Conservation (phyloP, 2,888 invertebrate genomes). For the Heliothis peltigera region DNA sequence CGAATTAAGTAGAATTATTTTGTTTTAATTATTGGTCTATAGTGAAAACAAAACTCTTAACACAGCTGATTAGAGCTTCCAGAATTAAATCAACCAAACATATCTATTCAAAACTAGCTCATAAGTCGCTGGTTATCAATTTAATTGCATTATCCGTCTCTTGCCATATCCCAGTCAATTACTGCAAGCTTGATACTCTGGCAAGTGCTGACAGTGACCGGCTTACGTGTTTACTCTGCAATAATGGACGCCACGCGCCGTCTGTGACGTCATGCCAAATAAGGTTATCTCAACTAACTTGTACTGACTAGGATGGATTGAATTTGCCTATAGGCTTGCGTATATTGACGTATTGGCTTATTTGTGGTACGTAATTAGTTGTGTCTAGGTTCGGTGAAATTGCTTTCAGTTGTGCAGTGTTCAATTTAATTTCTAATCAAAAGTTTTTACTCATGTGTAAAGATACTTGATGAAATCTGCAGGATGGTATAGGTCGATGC, state of each 20-base stretch:
- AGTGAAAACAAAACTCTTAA: neutral
- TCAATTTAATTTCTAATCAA: neutral
- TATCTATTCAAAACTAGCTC: neutral
- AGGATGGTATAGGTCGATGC: no score
- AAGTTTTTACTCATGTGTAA: no score
- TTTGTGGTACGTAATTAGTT: neutral
- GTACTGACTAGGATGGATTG: conserved; percentile 26
- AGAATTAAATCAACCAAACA: neutral
- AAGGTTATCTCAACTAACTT: conserved; percentile 44
- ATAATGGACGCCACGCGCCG: conserved; percentile 41
- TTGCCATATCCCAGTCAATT: conserved; percentile 44
- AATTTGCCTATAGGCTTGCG: conserved; percentile 15
- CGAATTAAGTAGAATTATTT: neutral
- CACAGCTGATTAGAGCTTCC: neutral
- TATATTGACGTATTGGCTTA: conserved; percentile 22
- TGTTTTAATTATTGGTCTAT: neutral
- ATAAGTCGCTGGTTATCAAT: conserved; percentile 13
- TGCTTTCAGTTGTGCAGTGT: neutral
- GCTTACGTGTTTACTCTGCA: conserved; percentile 42
- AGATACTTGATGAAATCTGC: no score
- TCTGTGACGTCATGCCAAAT: conserved; percentile 46
- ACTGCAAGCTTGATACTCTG: conserved; percentile 16
- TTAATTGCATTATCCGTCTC: conserved; percentile 36
- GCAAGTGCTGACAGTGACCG: conserved; percentile 48
- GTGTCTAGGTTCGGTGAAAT: neutral